phyloP scores from a whole-genome alignment of 2,797 vertebrate genomes.

The Stomatorhinus walkeri region DNA sequence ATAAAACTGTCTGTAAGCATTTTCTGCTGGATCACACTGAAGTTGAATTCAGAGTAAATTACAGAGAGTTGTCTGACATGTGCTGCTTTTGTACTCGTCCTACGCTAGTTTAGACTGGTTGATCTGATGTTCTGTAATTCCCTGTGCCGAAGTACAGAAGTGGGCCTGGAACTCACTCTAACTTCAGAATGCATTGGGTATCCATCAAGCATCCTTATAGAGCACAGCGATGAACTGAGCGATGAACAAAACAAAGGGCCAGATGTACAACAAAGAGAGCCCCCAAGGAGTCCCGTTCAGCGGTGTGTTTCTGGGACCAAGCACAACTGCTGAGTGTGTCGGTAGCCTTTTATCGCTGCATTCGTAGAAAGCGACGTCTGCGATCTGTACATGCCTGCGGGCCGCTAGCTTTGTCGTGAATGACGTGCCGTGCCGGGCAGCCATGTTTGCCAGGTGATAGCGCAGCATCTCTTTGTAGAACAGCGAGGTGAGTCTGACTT shows the following conservation, averaged over 20 bases:
- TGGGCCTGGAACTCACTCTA: not conserved
- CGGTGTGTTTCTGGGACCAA: not conserved
- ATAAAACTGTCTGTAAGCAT: not conserved
- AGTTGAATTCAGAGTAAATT: conserved; percentile 6
- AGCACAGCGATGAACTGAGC: not conserved
- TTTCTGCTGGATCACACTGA: not conserved
- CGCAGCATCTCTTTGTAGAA: not conserved
- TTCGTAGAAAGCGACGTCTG: not conserved
- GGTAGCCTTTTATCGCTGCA: not conserved
- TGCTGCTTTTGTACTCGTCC: not conserved
- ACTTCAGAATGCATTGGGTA: not conserved
- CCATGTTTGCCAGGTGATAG: not conserved
- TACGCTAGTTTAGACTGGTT: not conserved
- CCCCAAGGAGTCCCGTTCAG: not conserved
- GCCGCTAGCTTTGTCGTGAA: not conserved
- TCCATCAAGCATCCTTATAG: not conserved
- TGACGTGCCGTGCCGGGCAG: not conserved
- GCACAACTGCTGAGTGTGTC: not conserved
- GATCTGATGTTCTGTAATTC: not conserved
- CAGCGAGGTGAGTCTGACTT: not conserved
- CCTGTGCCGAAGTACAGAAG: not conserved
- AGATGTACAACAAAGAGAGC: not conserved
- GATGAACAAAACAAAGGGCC: not conserved
- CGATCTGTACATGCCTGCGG: not conserved
- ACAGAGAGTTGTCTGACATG: not conserved